phyloP scores from a whole-genome alignment of 1,140 invertebrate species.

The Lethrus apterus region DNA sequence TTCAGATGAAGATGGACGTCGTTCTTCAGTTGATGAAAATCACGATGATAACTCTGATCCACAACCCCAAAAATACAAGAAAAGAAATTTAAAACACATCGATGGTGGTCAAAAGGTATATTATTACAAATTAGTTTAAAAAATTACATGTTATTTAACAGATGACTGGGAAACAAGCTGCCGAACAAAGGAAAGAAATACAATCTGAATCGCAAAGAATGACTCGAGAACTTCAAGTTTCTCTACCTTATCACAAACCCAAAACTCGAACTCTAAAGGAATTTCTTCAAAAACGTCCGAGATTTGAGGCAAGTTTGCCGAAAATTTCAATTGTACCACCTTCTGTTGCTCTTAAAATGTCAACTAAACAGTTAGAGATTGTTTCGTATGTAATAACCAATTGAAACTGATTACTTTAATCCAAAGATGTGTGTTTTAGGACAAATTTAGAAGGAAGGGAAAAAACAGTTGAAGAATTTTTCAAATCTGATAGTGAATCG shows the following conservation, averaged over 20 bases:
- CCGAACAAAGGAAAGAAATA: slow-evolving; percentile 49
- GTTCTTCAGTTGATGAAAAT: slow-evolving; percentile 5
- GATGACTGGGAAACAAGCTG: slow-evolving; percentile 50
- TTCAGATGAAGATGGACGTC: slow-evolving; percentile 18
- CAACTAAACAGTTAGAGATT: slow-evolving; percentile 45
- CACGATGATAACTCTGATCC: slow-evolving; percentile 8
- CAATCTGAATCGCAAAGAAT: slow-evolving; percentile 58
- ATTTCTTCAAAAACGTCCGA: slow-evolving; percentile 50
- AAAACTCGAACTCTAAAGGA: slow-evolving; percentile 64
- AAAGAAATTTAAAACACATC: slow-evolving; percentile 12
- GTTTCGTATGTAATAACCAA: slow-evolving; percentile 46
- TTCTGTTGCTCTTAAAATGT: slow-evolving; percentile 46
- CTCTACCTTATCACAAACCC: slow-evolving; percentile 71
- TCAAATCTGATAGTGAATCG: slow-evolving; percentile 51
- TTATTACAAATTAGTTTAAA: slow-evolving; percentile 4
- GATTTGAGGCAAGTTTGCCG: slow-evolving; percentile 21
- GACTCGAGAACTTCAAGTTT: slow-evolving; percentile 58
- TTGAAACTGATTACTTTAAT: slow-evolving; percentile 1
- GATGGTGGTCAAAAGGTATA: slow-evolving; percentile 2
- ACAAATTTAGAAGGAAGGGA: slow-evolving; percentile 48
- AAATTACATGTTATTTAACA: slow-evolving; percentile 21
- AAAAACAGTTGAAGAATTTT: slow-evolving; percentile 52
- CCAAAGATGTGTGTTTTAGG: slow-evolving; percentile 37
- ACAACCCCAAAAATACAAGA: slow-evolving; percentile 19
- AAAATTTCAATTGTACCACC: slow-evolving; percentile 24